A percentile compares a stretch with the other conserved stretches of the same genome.
These are phyloP conservation scores for Limnephilus lunatus DNA, from an alignment of 2,888 invertebrate species.

Conservation along the genomic window DNA sequence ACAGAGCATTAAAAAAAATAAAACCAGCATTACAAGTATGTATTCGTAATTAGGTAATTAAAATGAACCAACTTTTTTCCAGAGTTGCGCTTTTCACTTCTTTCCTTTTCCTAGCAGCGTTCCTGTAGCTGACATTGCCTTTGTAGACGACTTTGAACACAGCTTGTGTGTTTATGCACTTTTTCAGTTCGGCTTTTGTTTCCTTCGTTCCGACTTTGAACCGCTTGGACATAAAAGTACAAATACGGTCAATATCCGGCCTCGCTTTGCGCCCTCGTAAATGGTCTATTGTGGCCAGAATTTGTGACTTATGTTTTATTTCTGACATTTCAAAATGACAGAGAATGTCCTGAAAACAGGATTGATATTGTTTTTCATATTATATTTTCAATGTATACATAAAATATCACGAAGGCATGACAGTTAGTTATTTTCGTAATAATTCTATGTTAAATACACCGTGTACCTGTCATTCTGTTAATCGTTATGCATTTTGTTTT, in stretches of 20 bases:
- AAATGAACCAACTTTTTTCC: not conserved
- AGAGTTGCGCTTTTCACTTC: slow-evolving; percentile 67
- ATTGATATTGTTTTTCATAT: not conserved
- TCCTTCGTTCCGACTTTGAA: slow-evolving; percentile 84
- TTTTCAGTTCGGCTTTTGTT: slow-evolving; percentile 84
- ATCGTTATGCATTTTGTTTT: not conserved
- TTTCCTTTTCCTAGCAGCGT: slow-evolving; percentile 84
- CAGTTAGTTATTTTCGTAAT: not conserved
- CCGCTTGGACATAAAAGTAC: slow-evolving; percentile 87
- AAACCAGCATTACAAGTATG: not conserved
- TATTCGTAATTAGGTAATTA: not conserved
- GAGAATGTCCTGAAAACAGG: not conserved
- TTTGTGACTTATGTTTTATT: slow-evolving; percentile 84
- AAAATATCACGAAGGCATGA: not conserved
- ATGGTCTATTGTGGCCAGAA: slow-evolving; percentile 91
- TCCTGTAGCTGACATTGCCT: slow-evolving; percentile 90
- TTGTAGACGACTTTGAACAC: slow-evolving; percentile 91
- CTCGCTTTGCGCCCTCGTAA: slow-evolving; percentile 89
- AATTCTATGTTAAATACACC: not conserved
- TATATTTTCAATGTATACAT: not conserved
- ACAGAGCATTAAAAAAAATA: not conserved
- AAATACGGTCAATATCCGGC: slow-evolving; percentile 89
- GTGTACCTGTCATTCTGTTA: slow-evolving; percentile 38
- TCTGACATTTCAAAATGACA: slow-evolving; percentile 73
- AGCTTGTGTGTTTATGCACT: slow-evolving; percentile 85